Conservation (phyloP, 2,797 vertebrate species). For the Gadopsis marmoratus region DNA sequence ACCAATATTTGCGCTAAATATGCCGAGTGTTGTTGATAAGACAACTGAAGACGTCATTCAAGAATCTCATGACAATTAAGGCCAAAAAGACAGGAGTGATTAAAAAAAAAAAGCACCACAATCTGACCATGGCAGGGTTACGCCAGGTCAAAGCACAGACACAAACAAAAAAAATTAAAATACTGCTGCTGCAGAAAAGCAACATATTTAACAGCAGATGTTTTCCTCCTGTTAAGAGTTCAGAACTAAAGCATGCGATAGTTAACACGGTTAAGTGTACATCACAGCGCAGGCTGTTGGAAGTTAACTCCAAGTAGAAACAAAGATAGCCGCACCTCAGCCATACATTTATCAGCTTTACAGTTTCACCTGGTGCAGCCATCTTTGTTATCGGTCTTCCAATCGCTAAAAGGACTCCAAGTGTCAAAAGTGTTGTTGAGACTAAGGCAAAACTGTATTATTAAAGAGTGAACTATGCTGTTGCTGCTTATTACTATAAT, state of each 20-base stretch:
- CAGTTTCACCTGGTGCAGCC: neutral
- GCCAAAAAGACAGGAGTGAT: slow-evolving; percentile 11
- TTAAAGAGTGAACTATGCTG: neutral
- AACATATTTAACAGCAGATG: neutral
- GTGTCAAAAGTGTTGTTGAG: neutral
- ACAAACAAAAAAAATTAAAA: neutral
- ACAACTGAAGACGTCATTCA: neutral
- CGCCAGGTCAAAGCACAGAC: slow-evolving; percentile 19
- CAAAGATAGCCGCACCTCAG: neutral
- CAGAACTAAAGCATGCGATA: neutral
- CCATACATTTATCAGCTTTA: neutral
- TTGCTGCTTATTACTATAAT: neutral
- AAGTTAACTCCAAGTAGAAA: neutral
- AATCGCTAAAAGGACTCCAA: slow-evolving; percentile 5
- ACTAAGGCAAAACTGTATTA: neutral
- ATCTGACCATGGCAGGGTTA: neutral
- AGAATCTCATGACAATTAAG: slow-evolving; percentile 1
- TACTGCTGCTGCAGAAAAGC: neutral
- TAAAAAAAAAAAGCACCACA: slow-evolving; percentile 24
- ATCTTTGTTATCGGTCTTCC: neutral
- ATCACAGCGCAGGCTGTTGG: slow-evolving; percentile 4
- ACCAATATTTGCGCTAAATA: slow-evolving; percentile 3
- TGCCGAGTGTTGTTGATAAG: slow-evolving; percentile 6
- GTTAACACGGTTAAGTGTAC: neutral
- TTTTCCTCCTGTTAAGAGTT: neutral